Base-by-base conservation (phyloP, 2,888 invertebrate species). In the Horisme vitalbata region DNA sequence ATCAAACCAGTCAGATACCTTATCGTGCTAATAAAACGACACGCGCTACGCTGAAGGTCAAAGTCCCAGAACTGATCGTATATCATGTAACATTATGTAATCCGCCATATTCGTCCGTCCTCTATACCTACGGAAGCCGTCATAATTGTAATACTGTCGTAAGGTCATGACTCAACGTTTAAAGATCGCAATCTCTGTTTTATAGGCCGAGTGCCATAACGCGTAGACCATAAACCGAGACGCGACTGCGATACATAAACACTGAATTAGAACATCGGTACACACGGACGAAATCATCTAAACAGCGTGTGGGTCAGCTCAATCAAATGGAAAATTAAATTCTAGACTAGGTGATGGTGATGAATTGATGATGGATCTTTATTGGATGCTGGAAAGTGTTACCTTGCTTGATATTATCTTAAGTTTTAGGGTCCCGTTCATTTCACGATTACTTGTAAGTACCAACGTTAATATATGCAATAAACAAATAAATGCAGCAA, bases 171-270 rank as follows among this genome's bases (percentile, higher is more conserved):
- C 50, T 64, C 63, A 65, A 51, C 56, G 54, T 63, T 65, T 60
- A 60, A 54, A 68, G 74, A 77, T 76, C 50, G 63, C 68, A 74
- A 77, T 77, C 76, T 61, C 60, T 50, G 53, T 64, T 74, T 77
- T 75, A 76, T 71, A 69, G 65, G 51, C 63, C 56, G 55, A 64
- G 65, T 60, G 70, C 67, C 56, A 74, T 77, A 73, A 76, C 66
- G 49, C 49, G 62, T 63, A 54, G 58, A 52, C 41, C 68, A 65
- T 77, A 75, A 76, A 77, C 56, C 52, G 46, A 62, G 64, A 56
- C 68, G 65, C 68, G 67, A 64, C 71, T 61, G 35, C 39, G 73
- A 75, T 71, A 68, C 68, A 68, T 75, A 72, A 76, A 73, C 58
- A 58, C 56, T 57, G 61, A 57, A 54, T 52, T 51, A 57, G 49